Evolutionary conservation across 2,888 invertebrate genomes (phyloP).

Genomic region (Diarsia dahlii): DNA sequence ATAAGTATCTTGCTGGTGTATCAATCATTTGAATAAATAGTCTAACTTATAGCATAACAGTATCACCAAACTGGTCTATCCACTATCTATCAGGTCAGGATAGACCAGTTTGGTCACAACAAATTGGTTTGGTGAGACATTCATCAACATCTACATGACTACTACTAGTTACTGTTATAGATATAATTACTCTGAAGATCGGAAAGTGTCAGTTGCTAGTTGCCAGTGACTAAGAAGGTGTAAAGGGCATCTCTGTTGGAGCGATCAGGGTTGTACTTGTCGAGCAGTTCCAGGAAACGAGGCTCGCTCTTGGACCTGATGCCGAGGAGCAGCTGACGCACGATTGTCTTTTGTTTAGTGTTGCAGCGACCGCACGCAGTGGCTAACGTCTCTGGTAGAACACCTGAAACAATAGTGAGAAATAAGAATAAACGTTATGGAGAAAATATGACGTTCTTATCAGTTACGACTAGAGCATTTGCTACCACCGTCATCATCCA

Average conservation of each 20-base stretch:
- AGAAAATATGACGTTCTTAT: too few relatives aligned
- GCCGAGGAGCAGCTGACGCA: constrained; percentile 92
- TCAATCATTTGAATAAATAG: constrained; percentile 9
- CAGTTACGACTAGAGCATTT: too few relatives aligned
- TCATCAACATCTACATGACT: background rate
- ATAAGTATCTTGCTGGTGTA: background rate
- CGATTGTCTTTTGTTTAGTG: constrained; percentile 91
- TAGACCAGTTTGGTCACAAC: constrained; percentile 7
- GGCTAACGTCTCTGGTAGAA: constrained; percentile 93
- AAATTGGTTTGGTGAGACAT: background rate
- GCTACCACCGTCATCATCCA: too few relatives aligned
- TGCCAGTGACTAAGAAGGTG: constrained; percentile 85
- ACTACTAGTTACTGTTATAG: constrained; percentile 2
- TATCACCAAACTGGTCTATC: constrained; percentile 26
- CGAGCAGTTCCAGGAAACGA: constrained; percentile 92
- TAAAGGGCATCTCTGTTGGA: constrained; percentile 92
- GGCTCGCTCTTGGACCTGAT: constrained; percentile 93
- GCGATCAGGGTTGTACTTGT: constrained; percentile 93
- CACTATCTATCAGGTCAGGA: background rate
- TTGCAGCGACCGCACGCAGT: constrained; percentile 93
- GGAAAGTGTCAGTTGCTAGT: constrained; percentile 75
- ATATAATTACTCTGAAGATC: background rate
- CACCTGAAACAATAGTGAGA: constrained; percentile 86
- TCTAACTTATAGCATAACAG: constrained; percentile 17
- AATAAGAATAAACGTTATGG: background rate